phyloP scores from a whole-genome alignment of 2,888 invertebrate genomes.

The Leptogaster cylindrica region DNA sequence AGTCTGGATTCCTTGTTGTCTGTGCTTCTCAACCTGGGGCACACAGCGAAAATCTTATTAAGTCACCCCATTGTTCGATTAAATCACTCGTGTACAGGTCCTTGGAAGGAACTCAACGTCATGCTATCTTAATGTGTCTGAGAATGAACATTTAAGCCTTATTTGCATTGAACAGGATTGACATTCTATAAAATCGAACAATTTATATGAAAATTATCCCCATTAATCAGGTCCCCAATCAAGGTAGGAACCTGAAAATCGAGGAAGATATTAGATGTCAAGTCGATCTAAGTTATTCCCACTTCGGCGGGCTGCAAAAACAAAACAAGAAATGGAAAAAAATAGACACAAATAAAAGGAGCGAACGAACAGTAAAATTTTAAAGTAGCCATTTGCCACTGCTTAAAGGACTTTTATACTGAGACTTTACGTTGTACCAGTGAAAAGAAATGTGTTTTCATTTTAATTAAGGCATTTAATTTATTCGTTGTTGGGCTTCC shows the following conservation, averaged over 20 bases:
- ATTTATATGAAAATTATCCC: constrained; percentile 41
- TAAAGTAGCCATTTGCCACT: neutral
- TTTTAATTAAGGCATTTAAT: constrained; percentile 29
- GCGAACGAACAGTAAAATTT: too few species aligned
- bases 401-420: neutral
- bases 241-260: neutral
- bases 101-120: constrained; percentile 5
- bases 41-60: constrained; percentile 17
- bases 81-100: constrained; percentile 16
- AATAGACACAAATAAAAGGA: too few species aligned
- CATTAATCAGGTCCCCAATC: constrained; percentile 12
- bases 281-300: neutral
- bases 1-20: too few species aligned
- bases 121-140: constrained; percentile 28
- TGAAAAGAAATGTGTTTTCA: constrained; percentile 10
- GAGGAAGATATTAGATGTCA: neutral
- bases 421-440: neutral
- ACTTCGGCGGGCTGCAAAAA: neutral
- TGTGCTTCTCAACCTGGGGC: too few species aligned
- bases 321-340: neutral
- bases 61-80: constrained; percentile 29
- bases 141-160: constrained; percentile 34
- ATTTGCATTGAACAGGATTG: constrained; percentile 41
- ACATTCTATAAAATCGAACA: constrained; percentile 34
- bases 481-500: constrained; percentile 1